Evolutionary conservation across 35 echinoderm and acorn worm genomes (phyloP), one percentile per base, ranked within the genome.

Genomic region (Apostichopus californicus): DNA sequence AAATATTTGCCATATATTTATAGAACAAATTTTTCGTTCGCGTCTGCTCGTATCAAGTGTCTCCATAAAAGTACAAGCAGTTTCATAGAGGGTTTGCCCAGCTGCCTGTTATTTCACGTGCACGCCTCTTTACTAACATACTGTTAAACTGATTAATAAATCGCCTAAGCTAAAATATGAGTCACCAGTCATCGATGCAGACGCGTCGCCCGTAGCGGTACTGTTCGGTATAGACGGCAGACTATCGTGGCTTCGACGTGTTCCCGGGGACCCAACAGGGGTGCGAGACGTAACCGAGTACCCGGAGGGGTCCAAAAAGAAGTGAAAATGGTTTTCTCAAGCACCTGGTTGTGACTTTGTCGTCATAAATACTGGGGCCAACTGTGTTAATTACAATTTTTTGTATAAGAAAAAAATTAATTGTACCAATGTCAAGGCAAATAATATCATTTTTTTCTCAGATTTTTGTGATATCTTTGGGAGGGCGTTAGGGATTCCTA

Each of bases 381-480:
- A 85, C 81, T 85, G 81, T 85, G 81, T 85, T 85, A 85, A 85
- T 85, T 85, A 52, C 81, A n/a, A 61, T 85, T 59, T 75, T 46
- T 46, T 46, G 2, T 3, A 46, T 3, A 46, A 46, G 34, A 4
- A 46, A n/a, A 85, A 58, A 85, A 23, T 85, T 85, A 85, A 85
- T 85, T 85, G 81, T 85, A 57, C 55, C 81, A 75, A 18, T 75
- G 71, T 18, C 14, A 75, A 22, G 71, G 71, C 71, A 75, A 75
- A 75, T 75, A 75, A 75, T 20, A 75, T 75, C 14, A 18, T 75
- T 75, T 75, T 75, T 75, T 6, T 75, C 1, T 75, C 71, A 75
- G 13, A 18, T 9, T 61, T 75, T 75, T 75, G 71, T 18, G 14
- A 75, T 75, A 7, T 75, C 71, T 75, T 4, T 75, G n/a, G 18